These are phyloP conservation scores for Iphiclides podalirius DNA, from an alignment of 2,888 invertebrate genomes.

Conservation along the genomic window DNA sequence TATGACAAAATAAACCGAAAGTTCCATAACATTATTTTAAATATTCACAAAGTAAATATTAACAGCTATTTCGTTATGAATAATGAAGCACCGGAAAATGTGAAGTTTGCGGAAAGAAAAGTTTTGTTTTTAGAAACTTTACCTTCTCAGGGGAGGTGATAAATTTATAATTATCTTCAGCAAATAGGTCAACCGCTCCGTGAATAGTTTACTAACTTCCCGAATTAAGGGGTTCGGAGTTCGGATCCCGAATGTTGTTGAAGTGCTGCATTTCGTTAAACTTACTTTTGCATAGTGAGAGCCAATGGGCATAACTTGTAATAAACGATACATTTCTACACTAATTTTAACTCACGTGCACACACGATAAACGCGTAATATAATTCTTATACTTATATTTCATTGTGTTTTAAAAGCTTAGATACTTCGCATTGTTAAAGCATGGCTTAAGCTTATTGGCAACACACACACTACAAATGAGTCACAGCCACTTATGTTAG, in stretches of 20 bases:
- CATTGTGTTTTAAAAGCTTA: too few relatives aligned
- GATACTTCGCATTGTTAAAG: too few relatives aligned
- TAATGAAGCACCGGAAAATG: conserved; percentile 20
- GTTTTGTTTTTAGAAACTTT: conserved; percentile 22
- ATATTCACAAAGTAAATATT: conserved; percentile 16
- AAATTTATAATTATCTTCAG: conserved; percentile 24
- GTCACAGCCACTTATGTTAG: too few relatives aligned
- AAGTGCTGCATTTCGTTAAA: background rate
- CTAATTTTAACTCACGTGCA: too few relatives aligned
- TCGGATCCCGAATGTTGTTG: background rate
- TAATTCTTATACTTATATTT: too few relatives aligned
- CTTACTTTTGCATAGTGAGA: too few relatives aligned
- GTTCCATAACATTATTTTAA: background rate
- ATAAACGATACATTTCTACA: too few relatives aligned
- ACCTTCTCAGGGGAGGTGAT: conserved; percentile 19
- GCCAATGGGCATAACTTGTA: too few relatives aligned
- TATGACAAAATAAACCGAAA: background rate
- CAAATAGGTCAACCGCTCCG: conserved; percentile 21
- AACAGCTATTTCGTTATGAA: conserved; percentile 20
- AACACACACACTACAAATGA: too few relatives aligned
- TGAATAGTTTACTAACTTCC: conserved; percentile 12
- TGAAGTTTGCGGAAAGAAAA: conserved; percentile 18
- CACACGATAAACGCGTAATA: too few relatives aligned
- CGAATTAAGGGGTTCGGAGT: background rate
- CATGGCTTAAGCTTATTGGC: too few relatives aligned